phyloP scores from a whole-genome alignment of 2,113 vertebrate species.

The Terrapene triunguis region DNA sequence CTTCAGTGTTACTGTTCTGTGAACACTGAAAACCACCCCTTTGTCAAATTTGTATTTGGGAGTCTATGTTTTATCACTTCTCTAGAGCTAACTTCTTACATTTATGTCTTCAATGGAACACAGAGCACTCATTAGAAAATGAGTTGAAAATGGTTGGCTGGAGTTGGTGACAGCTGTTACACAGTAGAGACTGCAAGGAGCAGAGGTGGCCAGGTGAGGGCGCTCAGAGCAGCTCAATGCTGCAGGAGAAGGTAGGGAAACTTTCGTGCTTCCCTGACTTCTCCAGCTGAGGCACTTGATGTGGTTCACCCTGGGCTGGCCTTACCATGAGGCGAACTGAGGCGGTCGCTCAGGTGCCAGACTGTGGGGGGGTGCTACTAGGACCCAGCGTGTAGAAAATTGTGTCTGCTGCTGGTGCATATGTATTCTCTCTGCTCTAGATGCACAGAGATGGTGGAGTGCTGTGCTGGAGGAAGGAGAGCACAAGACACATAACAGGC shows the following conservation, averaged over 20 bases:
- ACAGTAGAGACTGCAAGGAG: not conserved
- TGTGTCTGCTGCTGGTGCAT: too few species aligned
- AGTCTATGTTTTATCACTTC: not conserved
- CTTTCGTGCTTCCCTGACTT: not conserved
- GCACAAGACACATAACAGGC: too few species aligned
- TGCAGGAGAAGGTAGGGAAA: not conserved
- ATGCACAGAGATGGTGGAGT: too few species aligned
- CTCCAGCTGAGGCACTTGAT: not conserved
- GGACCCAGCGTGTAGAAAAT: too few species aligned
- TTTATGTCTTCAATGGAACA: not conserved
- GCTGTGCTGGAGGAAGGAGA: too few species aligned
- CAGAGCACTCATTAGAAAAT: not conserved
- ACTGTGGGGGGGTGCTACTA: too few species aligned
- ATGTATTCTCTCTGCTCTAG: too few species aligned
- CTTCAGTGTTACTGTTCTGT: not conserved
- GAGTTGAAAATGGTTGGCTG: not conserved
- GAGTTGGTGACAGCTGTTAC: not conserved
- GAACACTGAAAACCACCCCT: not conserved
- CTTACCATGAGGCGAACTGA: too few species aligned
- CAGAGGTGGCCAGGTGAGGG: not conserved
- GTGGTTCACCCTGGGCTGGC: not conserved
- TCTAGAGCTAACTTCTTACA: not conserved
- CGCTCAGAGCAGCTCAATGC: not conserved
- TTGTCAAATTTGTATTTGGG: not conserved
- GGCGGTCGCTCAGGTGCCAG: too few species aligned